These are phyloP conservation scores for Dimorphilus gyrociliatus DNA, from an alignment of 2,888 invertebrate species.

Conservation along the genomic window DNA sequence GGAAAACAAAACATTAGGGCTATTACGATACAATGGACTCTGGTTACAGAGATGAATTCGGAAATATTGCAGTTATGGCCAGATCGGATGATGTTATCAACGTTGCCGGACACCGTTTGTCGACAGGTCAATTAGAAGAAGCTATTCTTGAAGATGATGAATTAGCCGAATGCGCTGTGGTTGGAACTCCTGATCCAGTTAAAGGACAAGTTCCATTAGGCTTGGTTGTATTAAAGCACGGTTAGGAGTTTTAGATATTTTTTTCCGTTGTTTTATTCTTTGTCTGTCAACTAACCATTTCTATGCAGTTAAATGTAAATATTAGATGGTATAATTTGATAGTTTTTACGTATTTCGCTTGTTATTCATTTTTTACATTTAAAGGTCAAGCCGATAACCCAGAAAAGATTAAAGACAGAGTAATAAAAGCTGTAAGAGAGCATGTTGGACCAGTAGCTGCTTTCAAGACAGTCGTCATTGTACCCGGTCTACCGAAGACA, in stretches of 20 bases:
- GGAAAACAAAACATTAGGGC: slow-evolving; percentile 53
- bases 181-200: slow-evolving; percentile 70
- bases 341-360: background rate
- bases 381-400: slow-evolving; percentile 43
- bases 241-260: slow-evolving; percentile 32
- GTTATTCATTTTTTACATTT: background rate
- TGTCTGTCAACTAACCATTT: too few species aligned
- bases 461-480: slow-evolving; percentile 60
- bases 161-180: slow-evolving; percentile 68
- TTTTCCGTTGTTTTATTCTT: background rate
- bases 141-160: slow-evolving; percentile 70
- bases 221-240: slow-evolving; percentile 57
- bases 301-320: too few species aligned
- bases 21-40: slow-evolving; percentile 91
- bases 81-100: slow-evolving; percentile 87
- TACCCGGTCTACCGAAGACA: slow-evolving; percentile 66
- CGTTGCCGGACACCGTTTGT: slow-evolving; percentile 78
- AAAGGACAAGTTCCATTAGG: slow-evolving; percentile 82
- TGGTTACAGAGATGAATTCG: slow-evolving; percentile 64
- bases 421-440: slow-evolving; percentile 46
- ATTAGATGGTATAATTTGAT: too few species aligned
- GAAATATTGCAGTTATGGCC: slow-evolving; percentile 71
- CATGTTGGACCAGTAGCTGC: slow-evolving; percentile 73
- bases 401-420: slow-evolving; percentile 43
- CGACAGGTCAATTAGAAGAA: slow-evolving; percentile 75